Percentiles rank a stretch among this genome's conserved stretches.
Evolutionary conservation across 2,113 vertebrate genomes (phyloP).

Genomic region (Arenaria interpres): DNA sequence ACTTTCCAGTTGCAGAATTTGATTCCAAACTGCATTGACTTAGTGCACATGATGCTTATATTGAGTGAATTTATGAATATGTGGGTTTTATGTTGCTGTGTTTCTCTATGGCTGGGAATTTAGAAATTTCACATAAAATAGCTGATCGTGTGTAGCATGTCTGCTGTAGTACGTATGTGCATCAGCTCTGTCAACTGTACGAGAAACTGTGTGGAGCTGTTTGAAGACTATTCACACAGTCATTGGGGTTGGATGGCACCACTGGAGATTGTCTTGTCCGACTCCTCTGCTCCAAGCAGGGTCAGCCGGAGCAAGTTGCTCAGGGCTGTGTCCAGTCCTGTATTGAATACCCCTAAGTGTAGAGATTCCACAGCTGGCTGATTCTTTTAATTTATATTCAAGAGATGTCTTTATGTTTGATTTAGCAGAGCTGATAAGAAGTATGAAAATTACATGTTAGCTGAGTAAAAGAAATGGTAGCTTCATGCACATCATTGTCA

Average conservation of each 20-base stretch:
- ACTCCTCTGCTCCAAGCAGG: not conserved
- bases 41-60: not conserved
- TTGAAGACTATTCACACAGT: not conserved
- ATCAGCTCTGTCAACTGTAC: not conserved
- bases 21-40: not conserved
- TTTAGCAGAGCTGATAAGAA: not conserved
- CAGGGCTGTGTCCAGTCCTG: not conserved
- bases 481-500: not conserved
- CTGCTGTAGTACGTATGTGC: not conserved
- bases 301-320: not conserved
- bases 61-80: not conserved
- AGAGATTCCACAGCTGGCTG: not conserved
- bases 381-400: not conserved
- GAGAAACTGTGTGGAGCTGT: not conserved
- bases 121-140: not conserved
- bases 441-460: not conserved
- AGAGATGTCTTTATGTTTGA: not conserved
- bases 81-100: not conserved
- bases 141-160: not conserved
- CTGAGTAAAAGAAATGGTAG: not conserved
- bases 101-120: not conserved
- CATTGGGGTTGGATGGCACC: fast-evolving
- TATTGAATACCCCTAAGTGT: not conserved
- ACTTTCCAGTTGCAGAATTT: not conserved
- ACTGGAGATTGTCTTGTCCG: not conserved